Evolutionary conservation across 2,113 vertebrate genomes (phyloP).

Genomic region (Motacilla alba): DNA sequence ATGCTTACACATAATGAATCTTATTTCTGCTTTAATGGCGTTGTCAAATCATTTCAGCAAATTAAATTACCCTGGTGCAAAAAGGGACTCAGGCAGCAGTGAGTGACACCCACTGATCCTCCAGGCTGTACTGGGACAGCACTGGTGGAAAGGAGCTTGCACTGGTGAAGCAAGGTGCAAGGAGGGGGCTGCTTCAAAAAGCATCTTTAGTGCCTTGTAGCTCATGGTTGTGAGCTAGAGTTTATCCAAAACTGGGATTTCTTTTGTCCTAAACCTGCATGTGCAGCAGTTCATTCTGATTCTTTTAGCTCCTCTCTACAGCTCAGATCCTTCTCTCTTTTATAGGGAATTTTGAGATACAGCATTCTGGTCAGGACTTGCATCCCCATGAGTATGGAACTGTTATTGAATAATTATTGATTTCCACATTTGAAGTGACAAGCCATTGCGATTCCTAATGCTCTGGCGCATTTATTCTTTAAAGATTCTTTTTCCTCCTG

Average conservation of each 20-base stretch:
- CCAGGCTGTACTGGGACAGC: neutral
- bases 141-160: no score
- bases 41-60: neutral
- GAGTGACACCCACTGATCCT: neutral
- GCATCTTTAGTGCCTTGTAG: accelerated
- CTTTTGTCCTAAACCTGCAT: neutral
- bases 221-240: neutral
- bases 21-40: neutral
- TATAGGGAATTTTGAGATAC: neutral
- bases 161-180: neutral
- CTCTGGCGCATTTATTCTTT: neutral
- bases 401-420: neutral
- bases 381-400: neutral
- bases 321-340: neutral
- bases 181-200: neutral
- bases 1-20: neutral
- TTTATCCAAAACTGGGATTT: neutral
- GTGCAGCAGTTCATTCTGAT: neutral
- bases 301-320: neutral
- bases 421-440: neutral
- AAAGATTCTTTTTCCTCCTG: neutral
- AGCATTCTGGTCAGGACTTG: neutral
- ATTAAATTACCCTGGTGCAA: neutral
- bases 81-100: neutral
- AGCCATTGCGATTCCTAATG: neutral